A percentile compares a stretch with the other conserved stretches of the same genome.
These are phyloP conservation scores for Miniopterus natalensis DNA, from an alignment of 2,113 vertebrate species.

Conservation along the genomic window DNA sequence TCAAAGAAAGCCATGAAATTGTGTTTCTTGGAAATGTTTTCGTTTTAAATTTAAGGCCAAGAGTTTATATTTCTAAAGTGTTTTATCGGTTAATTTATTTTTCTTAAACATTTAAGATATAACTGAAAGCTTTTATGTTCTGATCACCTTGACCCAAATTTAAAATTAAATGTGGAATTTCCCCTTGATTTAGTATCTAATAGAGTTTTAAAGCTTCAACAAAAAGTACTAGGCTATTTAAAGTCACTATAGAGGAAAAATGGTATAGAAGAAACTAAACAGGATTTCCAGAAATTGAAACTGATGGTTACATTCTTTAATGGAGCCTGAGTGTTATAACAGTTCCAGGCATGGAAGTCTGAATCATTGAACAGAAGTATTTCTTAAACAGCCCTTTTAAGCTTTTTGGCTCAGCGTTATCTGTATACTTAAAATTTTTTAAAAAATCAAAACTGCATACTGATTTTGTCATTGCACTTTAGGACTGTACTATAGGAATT, in stretches of 20 bases:
- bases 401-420: neutral
- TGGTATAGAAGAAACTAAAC: neutral
- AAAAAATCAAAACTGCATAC: neutral
- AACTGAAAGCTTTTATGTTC: constrained; percentile 39
- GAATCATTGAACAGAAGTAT: neutral
- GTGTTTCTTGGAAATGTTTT: constrained; percentile 40
- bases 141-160: constrained; percentile 21
- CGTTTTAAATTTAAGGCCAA: neutral
- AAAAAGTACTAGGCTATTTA: constrained; percentile 12
- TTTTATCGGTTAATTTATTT: constrained; percentile 54
- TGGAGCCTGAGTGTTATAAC: neutral
- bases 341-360: neutral
- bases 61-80: constrained; percentile 21
- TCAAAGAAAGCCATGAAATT: constrained; percentile 42
- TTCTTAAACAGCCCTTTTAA: neutral
- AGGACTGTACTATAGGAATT: neutral
- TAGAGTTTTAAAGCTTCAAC: constrained; percentile 23
- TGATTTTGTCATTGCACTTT: neutral
- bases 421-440: neutral
- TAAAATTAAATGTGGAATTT: constrained; percentile 38
- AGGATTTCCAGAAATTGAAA: constrained; percentile 50
- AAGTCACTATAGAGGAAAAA: constrained; percentile 6
- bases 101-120: constrained; percentile 47
- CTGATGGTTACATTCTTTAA: constrained; percentile 14
- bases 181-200: neutral